Conservation (phyloP, 2,797 vertebrate species). For the Lithobates pipiens region DNA sequence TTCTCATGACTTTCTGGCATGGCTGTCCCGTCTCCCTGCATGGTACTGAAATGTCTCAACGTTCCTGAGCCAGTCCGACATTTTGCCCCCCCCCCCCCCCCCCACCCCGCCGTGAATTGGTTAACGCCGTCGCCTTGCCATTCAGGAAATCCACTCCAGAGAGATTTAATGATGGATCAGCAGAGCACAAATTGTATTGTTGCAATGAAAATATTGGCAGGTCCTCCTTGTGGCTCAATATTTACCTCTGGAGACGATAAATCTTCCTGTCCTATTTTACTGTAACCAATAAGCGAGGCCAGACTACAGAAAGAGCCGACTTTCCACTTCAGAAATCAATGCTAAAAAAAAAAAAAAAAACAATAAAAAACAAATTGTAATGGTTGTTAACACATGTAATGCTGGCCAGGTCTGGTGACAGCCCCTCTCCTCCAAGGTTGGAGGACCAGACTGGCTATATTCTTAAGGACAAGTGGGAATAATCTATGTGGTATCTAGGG, state of each 20-base stretch:
- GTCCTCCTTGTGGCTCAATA: conserved; percentile 49
- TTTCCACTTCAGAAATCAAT: conserved; percentile 52
- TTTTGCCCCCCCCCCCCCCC: too few species aligned
- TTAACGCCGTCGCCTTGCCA: conserved; percentile 26
- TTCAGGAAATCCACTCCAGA: conserved; percentile 36
- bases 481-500: too few species aligned
- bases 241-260: conserved; percentile 61
- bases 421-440: not conserved
- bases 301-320: conserved; percentile 30
- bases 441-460: too few species aligned
- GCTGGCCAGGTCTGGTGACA: not conserved
- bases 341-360: conserved; percentile 25
- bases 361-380: conserved; percentile 30
- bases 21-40: too few species aligned
- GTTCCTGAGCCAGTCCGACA: too few species aligned
- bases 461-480: too few species aligned
- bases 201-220: conserved; percentile 59
- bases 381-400: conserved; percentile 41
- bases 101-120: not conserved
- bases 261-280: conserved; percentile 59
- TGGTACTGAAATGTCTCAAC: too few species aligned
- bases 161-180: conserved; percentile 55
- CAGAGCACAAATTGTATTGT: conserved; percentile 52
- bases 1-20: too few species aligned
- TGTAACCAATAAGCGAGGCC: conserved; percentile 57